phyloP scores from a whole-genome alignment of 2,113 vertebrate species.

The Oryzias melastigma region DNA sequence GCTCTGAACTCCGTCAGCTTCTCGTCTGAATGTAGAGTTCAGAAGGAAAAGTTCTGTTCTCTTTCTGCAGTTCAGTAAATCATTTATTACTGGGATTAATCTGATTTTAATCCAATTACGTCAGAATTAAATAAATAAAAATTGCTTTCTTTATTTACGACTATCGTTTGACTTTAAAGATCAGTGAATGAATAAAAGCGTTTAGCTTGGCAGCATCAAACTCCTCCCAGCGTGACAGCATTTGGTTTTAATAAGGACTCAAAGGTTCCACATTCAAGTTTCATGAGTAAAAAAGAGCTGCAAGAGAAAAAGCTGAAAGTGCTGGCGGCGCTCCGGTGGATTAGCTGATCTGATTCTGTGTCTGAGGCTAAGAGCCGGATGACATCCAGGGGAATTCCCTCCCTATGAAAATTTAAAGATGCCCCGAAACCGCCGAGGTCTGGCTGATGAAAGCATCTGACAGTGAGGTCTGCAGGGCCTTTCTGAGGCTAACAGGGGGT shows the following conservation, averaged over 20 bases:
- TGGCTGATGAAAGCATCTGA: slow-evolving; percentile 5
- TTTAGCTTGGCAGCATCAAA: too few species aligned
- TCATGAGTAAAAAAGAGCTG: neutral
- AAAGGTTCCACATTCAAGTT: neutral
- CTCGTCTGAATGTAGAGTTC: too few species aligned
- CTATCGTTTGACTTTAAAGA: too few species aligned
- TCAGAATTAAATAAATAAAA: too few species aligned
- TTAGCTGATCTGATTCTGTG: neutral
- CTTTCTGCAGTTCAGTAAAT: too few species aligned
- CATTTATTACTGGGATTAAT: too few species aligned
- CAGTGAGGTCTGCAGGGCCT: neutral
- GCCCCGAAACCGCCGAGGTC: neutral
- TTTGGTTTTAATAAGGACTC: neutral
- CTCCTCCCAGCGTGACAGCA: too few species aligned
- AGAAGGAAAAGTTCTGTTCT: too few species aligned
- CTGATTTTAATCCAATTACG: too few species aligned
- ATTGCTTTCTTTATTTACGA: too few species aligned
- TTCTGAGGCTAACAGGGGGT: slow-evolving; percentile 16
- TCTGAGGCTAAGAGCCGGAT: neutral
- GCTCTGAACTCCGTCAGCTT: too few species aligned
- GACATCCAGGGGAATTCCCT: neutral
- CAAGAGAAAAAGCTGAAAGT: slow-evolving; percentile 1
- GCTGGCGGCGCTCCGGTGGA: neutral
- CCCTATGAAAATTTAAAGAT: slow-evolving; percentile 2
- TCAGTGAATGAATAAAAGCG: too few species aligned